Percentiles rank a stretch among this genome's conserved stretches.
phyloP scores from a whole-genome alignment of 1,140 invertebrate species.

The Wasmannia auropunctata region DNA sequence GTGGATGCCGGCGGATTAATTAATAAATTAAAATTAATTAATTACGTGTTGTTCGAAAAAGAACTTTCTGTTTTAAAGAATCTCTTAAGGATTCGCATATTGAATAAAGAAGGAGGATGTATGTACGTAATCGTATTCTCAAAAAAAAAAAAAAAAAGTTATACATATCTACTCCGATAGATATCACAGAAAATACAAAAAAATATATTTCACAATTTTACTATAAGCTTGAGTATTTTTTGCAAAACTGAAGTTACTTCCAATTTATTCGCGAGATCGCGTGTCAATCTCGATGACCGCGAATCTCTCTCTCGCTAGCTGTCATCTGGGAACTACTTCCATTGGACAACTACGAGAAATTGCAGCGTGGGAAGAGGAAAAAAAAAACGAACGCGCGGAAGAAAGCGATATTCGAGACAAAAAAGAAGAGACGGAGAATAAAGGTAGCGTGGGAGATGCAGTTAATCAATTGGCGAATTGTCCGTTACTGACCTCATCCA shows the following conservation, averaged over 20 bases:
- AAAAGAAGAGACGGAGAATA: slow-evolving; percentile 1
- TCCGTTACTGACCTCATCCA: slow-evolving; percentile 77
- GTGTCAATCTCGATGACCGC: slow-evolving; percentile 16
- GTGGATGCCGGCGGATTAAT: background rate
- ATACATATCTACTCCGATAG: background rate
- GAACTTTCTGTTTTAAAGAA: background rate
- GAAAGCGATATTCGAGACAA: slow-evolving; percentile 18
- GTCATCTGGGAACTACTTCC: background rate
- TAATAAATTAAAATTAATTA: background rate
- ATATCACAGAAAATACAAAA: background rate
- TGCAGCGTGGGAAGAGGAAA: slow-evolving; percentile 63
- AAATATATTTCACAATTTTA: background rate
- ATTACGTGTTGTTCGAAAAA: background rate
- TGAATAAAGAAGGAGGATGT: too few relatives aligned
- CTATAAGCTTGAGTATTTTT: background rate
- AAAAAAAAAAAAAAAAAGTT: background rate
- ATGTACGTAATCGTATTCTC: background rate
- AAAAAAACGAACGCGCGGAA: slow-evolving; percentile 7
- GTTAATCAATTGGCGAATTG: slow-evolving; percentile 82
- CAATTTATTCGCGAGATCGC: background rate
- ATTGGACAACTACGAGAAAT: background rate
- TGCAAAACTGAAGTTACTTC: slow-evolving; percentile 2
- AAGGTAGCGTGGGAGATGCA: slow-evolving; percentile 58
- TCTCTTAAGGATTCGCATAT: background rate
- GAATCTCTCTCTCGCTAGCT: background rate